Conservation (phyloP, 2,888 invertebrate species). For the Platycnemis pennipes region DNA sequence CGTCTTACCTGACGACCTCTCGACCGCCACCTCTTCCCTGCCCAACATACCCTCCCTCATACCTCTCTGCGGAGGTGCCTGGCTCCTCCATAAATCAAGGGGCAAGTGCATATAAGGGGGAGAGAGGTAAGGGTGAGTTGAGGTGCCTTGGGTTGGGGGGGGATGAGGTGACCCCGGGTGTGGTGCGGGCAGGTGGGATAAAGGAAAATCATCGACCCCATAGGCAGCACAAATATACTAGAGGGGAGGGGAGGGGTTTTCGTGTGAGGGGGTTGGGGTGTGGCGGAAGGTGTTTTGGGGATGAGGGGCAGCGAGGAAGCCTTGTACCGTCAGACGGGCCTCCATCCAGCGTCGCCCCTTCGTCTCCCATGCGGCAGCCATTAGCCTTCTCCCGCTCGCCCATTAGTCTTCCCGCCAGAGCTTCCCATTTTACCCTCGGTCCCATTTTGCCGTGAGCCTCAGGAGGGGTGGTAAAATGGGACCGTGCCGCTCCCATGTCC, state of each 20-base stretch:
- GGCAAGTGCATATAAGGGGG: background rate
- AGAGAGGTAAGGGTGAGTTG: background rate
- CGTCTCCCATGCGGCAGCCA: slow-evolving; percentile 54
- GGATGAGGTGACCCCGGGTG: background rate
- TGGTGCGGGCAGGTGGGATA: background rate
- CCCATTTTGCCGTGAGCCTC: background rate
- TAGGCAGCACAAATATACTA: background rate
- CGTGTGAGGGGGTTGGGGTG: background rate
- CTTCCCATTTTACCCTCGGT: slow-evolving; percentile 1
- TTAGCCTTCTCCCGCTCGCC: slow-evolving; percentile 53
- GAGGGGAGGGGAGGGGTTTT: background rate
- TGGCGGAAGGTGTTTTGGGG: background rate
- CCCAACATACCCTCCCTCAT: background rate
- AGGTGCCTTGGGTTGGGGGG: background rate
- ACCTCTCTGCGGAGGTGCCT: background rate
- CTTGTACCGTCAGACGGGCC: background rate
- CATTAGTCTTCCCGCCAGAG: slow-evolving; percentile 60
- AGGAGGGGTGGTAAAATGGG: background rate
- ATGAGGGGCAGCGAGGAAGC: background rate
- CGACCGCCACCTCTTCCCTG: background rate
- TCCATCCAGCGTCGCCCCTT: slow-evolving; percentile 23
- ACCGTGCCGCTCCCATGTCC: background rate
- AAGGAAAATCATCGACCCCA: slow-evolving; percentile 59
- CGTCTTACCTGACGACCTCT: slow-evolving; percentile 1
- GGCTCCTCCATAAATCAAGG: slow-evolving; percentile 56